Evolutionary conservation across 2,113 vertebrate genomes (phyloP).

Genomic region (Xenopus laevis): DNA sequence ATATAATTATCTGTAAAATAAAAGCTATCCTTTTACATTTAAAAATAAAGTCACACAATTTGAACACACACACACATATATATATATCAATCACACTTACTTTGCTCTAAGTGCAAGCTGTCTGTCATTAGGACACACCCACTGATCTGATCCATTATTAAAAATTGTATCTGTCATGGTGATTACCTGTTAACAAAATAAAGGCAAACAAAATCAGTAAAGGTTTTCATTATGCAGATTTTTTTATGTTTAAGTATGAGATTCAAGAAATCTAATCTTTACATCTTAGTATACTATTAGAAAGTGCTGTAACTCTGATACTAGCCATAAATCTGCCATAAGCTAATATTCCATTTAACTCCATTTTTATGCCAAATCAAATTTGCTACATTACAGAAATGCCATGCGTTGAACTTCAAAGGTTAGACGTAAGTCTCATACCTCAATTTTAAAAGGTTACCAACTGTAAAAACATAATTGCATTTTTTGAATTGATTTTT

Average conservation of each 20-base stretch:
- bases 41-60: too few relatives aligned
- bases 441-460: background rate
- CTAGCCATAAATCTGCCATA: too few relatives aligned
- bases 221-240: background rate
- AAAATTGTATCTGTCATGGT: slow-evolving; percentile 79
- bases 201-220: background rate
- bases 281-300: too few relatives aligned
- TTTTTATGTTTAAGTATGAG: too few relatives aligned
- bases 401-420: slow-evolving; percentile 5
- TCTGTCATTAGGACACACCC: slow-evolving; percentile 84
- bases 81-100: slow-evolving; percentile 59
- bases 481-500: too few relatives aligned
- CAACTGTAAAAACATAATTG: background rate
- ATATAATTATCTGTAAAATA: too few relatives aligned
- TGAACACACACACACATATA: too few relatives aligned
- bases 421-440: slow-evolving; percentile 2
- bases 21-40: too few relatives aligned
- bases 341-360: too few relatives aligned
- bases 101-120: slow-evolving; percentile 81
- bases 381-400: background rate
- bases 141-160: slow-evolving; percentile 66
- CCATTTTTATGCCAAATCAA: too few relatives aligned
- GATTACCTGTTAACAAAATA: background rate
- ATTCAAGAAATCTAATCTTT: too few relatives aligned
- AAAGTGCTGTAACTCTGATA: too few relatives aligned